These are phyloP conservation scores for Phaenicophaeus curvirostris DNA, from an alignment of 2,797 vertebrate species.

Conservation along the genomic window DNA sequence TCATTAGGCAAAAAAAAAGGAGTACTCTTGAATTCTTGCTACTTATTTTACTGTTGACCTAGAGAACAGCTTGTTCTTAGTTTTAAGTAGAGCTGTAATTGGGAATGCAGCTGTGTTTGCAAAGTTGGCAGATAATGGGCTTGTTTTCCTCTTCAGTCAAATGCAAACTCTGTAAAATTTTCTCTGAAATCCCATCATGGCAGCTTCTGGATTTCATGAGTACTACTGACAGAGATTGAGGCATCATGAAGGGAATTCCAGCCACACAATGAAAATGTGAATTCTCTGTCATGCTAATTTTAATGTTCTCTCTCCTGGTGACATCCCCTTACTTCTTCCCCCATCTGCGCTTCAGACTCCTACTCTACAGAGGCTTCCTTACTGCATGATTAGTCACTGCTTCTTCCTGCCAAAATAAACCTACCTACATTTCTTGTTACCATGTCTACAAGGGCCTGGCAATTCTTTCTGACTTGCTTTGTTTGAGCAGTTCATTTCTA, in stretches of 20 bases:
- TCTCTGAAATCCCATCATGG: background rate
- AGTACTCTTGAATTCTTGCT: background rate
- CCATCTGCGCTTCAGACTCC: background rate
- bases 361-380: background rate
- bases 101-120: background rate
- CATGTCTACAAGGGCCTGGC: background rate
- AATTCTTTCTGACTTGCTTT: background rate
- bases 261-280: background rate
- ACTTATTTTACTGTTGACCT: background rate
- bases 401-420: constrained; percentile 26
- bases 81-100: background rate
- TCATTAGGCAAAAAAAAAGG: background rate
- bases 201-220: background rate
- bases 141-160: background rate
- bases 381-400: background rate
- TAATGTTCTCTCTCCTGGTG: background rate
- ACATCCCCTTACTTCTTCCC: background rate
- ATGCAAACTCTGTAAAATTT: background rate
- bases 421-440: background rate
- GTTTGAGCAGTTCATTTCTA: background rate
- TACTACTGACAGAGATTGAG: background rate
- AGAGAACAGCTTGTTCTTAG: background rate
- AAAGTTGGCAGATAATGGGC: background rate
- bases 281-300: background rate
- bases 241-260: background rate